A percentile compares a stretch with the other conserved stretches of the same genome.
Evolutionary conservation across 64 coral and sea anemone genomes (phyloP).

Genomic region (Montipora sp.): DNA sequence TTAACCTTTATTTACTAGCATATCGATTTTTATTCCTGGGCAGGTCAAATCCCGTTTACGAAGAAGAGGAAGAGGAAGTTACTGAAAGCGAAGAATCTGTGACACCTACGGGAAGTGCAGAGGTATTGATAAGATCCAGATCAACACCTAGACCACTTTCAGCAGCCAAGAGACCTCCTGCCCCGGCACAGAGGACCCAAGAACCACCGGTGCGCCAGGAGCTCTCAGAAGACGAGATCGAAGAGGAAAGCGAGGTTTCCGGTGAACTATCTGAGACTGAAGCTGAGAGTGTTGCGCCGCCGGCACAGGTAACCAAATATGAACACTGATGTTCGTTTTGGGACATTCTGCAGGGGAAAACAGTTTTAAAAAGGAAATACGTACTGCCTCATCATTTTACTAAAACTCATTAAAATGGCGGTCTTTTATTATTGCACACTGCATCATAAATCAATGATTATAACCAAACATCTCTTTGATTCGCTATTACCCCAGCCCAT

Average conservation of each 20-base stretch:
- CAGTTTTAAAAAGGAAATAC: too few relatives aligned
- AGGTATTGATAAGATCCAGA: not conserved
- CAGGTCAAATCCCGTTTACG: slow-evolving; percentile 50
- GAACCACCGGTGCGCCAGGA: not conserved
- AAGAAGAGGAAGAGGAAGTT: slow-evolving; percentile 52
- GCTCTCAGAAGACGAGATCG: slow-evolving; percentile 14
- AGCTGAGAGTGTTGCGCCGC: slow-evolving; percentile 42
- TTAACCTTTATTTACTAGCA: not conserved
- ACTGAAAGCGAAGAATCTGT: slow-evolving; percentile 34
- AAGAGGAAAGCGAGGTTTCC: slow-evolving; percentile 35
- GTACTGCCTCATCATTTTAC: too few relatives aligned
- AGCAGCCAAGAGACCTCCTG: not conserved
- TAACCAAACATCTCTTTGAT: too few relatives aligned
- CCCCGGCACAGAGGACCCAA: not conserved
- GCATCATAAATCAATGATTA: too few relatives aligned
- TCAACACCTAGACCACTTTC: not conserved
- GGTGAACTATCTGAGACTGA: slow-evolving; percentile 37
- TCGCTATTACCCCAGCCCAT: too few relatives aligned
- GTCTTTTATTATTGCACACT: too few relatives aligned
- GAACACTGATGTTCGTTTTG: not conserved
- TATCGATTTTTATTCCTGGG: not conserved
- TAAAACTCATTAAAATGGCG: too few relatives aligned
- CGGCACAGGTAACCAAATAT: not conserved
- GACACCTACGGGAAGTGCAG: slow-evolving; percentile 20
- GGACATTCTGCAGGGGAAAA: too few relatives aligned